Conservation (phyloP, 2,113 vertebrate genomes). For the Limanda limanda region DNA sequence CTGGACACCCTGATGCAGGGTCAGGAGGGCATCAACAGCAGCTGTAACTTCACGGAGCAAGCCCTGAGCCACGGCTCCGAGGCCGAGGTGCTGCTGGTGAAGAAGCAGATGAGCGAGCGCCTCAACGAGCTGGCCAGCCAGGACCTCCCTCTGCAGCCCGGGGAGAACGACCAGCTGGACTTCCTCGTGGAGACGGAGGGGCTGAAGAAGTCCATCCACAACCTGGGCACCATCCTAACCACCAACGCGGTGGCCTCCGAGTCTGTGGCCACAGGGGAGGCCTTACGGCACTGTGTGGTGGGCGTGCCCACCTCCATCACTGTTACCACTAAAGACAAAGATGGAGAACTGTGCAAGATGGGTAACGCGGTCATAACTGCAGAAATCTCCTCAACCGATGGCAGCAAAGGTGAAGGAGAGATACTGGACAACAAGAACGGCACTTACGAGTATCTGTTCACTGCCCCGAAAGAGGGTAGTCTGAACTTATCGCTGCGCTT, state of each 20-base stretch:
- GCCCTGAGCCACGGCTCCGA: constrained; percentile 93
- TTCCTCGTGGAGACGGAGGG: constrained; percentile 94
- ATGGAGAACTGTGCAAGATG: constrained; percentile 94
- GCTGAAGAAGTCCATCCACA: constrained; percentile 96
- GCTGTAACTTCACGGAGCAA: constrained; percentile 94
- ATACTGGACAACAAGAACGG: constrained; percentile 98
- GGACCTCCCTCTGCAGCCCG: constrained; percentile 90
- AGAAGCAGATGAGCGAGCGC: constrained; percentile 97
- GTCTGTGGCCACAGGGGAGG: constrained; percentile 94
- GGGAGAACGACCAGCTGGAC: constrained; percentile 94
- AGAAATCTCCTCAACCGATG: constrained; percentile 89
- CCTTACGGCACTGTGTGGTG: constrained; percentile 90
- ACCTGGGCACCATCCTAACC: constrained; percentile 93
- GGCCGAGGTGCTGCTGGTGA: constrained; percentile 94
- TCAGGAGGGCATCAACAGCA: constrained; percentile 93
- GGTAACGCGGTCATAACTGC: constrained; percentile 92
- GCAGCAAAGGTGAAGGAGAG: constrained; percentile 88
- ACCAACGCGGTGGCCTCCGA: constrained; percentile 94
- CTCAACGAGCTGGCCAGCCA: constrained; percentile 88
- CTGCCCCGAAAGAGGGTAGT: constrained; percentile 90
- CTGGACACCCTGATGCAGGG: constrained; percentile 91
- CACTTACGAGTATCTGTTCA: constrained; percentile 95
- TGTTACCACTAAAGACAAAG: constrained; percentile 96
- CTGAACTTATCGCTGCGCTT: constrained; percentile 90
- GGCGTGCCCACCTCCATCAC: constrained; percentile 92